phyloP scores from a whole-genome alignment of 2,797 vertebrate genomes.

The Carapus acus region DNA sequence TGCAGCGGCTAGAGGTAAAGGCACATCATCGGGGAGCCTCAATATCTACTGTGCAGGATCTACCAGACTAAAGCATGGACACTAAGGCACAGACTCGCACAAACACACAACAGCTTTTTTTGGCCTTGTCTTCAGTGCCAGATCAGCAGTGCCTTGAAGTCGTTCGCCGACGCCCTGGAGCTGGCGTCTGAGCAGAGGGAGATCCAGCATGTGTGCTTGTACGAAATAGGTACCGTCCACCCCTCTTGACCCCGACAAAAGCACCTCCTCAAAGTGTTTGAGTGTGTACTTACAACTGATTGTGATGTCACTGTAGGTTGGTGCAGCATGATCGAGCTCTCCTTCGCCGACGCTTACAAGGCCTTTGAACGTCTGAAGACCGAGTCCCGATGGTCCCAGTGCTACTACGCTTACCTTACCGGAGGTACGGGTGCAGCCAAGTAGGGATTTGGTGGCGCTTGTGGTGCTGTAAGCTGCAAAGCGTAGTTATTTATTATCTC shows the following conservation, averaged over 20 bases:
- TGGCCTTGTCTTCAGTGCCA: slow-evolving; percentile 81
- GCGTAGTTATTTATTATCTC: slow-evolving; percentile 3
- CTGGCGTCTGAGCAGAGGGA: slow-evolving; percentile 94
- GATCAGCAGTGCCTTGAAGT: slow-evolving; percentile 93
- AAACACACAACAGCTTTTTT: slow-evolving; percentile 12
- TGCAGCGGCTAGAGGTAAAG: slow-evolving; percentile 93
- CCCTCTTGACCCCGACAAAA: no score
- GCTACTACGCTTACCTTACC: slow-evolving; percentile 96
- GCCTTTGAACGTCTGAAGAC: slow-evolving; percentile 94
- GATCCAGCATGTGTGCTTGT: slow-evolving; percentile 97
- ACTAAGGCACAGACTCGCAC: neutral
- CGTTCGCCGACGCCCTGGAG: slow-evolving; percentile 89
- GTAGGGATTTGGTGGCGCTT: neutral
- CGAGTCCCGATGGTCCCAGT: slow-evolving; percentile 97
- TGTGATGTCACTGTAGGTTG: slow-evolving; percentile 74
- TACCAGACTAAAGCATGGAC: no score
- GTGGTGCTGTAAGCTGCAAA: slow-evolving; percentile 1
- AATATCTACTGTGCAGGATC: neutral
- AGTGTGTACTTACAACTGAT: no score
- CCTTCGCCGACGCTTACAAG: slow-evolving; percentile 85
- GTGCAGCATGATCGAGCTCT: slow-evolving; percentile 99
- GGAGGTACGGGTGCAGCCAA: slow-evolving; percentile 71
- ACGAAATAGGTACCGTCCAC: slow-evolving; percentile 99
- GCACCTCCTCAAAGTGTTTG: no score
- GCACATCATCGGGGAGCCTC: neutral